Percentiles rank a stretch among this genome's conserved stretches.
These are phyloP conservation scores for Carabus problematicus DNA, from an alignment of 2,888 invertebrate species.

Conservation along the genomic window DNA sequence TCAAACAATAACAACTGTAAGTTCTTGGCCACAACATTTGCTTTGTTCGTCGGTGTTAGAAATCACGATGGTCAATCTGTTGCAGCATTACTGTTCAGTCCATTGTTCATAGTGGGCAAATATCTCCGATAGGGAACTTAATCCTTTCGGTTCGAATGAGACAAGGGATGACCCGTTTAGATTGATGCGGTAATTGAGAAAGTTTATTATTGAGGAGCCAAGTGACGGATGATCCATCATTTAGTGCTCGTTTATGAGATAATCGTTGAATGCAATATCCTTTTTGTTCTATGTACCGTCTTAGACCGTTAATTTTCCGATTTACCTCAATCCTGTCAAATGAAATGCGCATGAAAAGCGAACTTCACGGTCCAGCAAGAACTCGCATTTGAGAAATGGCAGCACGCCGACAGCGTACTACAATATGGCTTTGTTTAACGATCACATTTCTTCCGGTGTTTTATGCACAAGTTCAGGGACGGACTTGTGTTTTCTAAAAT, in stretches of 20 bases:
- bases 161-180: slow-evolving; percentile 16
- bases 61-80: too few species aligned
- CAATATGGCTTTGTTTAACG: slow-evolving; percentile 28
- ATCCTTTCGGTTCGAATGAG: slow-evolving; percentile 24
- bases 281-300: slow-evolving; percentile 26
- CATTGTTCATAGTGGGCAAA: too few species aligned
- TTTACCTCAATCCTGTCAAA: slow-evolving; percentile 21
- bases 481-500: too few species aligned
- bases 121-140: slow-evolving; percentile 15
- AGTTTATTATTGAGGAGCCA: slow-evolving; percentile 41
- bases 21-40: too few species aligned
- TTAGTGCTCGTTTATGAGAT: slow-evolving; percentile 41
- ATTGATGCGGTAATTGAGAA: slow-evolving; percentile 43
- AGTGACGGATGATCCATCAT: slow-evolving; percentile 41
- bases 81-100: too few species aligned
- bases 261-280: slow-evolving; percentile 42
- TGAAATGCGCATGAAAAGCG: slow-evolving; percentile 20
- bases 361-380: slow-evolving; percentile 28
- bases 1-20: too few species aligned
- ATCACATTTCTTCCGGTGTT: slow-evolving; percentile 26
- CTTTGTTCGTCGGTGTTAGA: too few species aligned
- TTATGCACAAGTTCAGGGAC: slow-evolving; percentile 15
- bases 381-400: slow-evolving; percentile 7
- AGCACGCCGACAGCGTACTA: slow-evolving; percentile 21
- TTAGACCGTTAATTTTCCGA: slow-evolving; percentile 25